These are phyloP conservation scores for Drosophila neonasuta DNA, from an alignment of 2,888 invertebrate genomes.

Conservation along the genomic window DNA sequence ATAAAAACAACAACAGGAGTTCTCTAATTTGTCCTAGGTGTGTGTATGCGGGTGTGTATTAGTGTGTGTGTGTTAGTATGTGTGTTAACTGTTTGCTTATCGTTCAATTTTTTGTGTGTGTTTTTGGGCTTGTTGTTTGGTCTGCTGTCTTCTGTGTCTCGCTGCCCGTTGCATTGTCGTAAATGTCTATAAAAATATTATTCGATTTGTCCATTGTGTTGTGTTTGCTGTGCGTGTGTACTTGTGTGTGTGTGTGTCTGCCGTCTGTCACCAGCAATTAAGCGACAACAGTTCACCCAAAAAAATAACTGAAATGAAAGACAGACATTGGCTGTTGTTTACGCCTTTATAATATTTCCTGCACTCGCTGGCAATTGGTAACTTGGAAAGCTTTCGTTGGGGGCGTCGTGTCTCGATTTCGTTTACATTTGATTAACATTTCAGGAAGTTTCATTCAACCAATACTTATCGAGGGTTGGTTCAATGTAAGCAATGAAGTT, in stretches of 20 bases:
- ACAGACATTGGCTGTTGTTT: constrained; percentile 43
- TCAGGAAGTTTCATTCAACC: constrained; percentile 47
- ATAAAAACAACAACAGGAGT: constrained; percentile 38
- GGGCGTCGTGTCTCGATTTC: constrained; percentile 1
- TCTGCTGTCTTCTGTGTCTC: constrained; percentile 43
- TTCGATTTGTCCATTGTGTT: constrained; percentile 63
- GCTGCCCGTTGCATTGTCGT: constrained; percentile 50
- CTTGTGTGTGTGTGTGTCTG: constrained; percentile 38
- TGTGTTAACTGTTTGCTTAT: constrained; percentile 68
- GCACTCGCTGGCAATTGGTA: constrained; percentile 30
- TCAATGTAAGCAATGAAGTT: background rate
- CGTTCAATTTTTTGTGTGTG: constrained; percentile 33
- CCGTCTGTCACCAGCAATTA: constrained; percentile 77
- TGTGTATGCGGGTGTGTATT: constrained; percentile 20
- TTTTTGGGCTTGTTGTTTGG: constrained; percentile 61
- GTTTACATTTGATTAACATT: constrained; percentile 30
- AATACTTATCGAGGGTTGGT: constrained; percentile 11
- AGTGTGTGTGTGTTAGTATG: constrained; percentile 27
- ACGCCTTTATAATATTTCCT: constrained; percentile 42
- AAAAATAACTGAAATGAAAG: constrained; percentile 17
- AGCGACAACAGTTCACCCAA: constrained; percentile 49
- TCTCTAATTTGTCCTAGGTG: constrained; percentile 38
- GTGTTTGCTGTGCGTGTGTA: constrained; percentile 17
- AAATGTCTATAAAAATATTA: constrained; percentile 75
- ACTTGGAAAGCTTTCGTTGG: constrained; percentile 7